Percentiles rank a stretch among this genome's conserved stretches.
phyloP scores from a whole-genome alignment of 2,888 invertebrate species.

The Eristalis arbustorum region DNA sequence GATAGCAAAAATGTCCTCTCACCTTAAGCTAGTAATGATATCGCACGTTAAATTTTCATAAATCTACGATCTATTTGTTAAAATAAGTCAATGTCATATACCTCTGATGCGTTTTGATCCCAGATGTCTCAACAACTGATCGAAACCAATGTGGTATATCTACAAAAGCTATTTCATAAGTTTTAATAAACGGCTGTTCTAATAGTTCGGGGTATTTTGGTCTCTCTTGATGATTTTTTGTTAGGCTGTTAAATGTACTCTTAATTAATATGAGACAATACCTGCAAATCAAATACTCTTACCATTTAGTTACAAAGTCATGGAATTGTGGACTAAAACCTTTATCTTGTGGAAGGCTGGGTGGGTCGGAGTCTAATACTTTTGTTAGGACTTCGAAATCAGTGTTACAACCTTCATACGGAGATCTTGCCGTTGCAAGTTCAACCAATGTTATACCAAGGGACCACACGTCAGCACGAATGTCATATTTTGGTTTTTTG shows the following conservation, averaged over 20 bases:
- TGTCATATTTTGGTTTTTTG: conserved; percentile 96
- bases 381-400: conserved; percentile 98
- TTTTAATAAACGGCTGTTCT: conserved; percentile 92
- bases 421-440: conserved; percentile 97
- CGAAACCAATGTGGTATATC: conserved; percentile 93
- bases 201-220: conserved; percentile 96
- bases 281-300: conserved; percentile 74
- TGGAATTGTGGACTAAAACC: conserved; percentile 92
- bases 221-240: conserved; percentile 94
- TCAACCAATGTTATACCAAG: conserved; percentile 97
- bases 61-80: background rate
- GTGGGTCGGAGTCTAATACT: conserved; percentile 94
- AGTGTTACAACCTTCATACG: conserved; percentile 95
- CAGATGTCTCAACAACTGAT: conserved; percentile 82
- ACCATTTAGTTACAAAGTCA: conserved; percentile 95
- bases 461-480: conserved; percentile 99
- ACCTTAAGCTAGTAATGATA: conserved; percentile 16
- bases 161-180: conserved; percentile 86
- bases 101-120: conserved; percentile 78
- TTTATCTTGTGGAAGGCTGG: conserved; percentile 88
- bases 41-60: background rate
- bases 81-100: conserved; percentile 49
- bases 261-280: background rate
- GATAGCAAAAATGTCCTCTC: conserved; percentile 24
- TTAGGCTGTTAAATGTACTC: conserved; percentile 84